Conservation (phyloP, 2,888 invertebrate genomes). For the Spatulosminthurus flaviceps region DNA sequence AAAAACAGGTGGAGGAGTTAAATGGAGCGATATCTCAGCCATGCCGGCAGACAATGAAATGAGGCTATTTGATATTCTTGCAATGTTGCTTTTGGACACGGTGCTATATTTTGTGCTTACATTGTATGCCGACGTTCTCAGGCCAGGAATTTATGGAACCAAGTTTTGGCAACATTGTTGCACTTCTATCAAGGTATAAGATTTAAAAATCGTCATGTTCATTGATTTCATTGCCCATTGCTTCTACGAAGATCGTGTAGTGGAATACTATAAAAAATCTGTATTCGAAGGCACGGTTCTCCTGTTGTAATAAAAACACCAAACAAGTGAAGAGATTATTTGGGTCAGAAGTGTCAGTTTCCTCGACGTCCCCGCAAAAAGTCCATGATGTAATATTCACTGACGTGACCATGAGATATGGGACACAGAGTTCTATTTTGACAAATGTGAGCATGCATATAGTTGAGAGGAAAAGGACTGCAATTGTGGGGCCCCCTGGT, state of each 20-base stretch:
- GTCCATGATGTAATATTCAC: constrained; percentile 10
- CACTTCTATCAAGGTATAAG: not conserved
- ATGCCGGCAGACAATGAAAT: not conserved
- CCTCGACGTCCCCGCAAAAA: not conserved
- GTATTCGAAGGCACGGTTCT: too few species aligned
- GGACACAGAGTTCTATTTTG: not conserved
- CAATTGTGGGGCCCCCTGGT: constrained; percentile 27
- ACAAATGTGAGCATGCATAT: constrained; percentile 24
- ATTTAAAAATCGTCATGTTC: too few species aligned
- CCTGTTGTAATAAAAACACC: too few species aligned
- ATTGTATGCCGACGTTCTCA: constrained; percentile 17
- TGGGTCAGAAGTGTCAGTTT: not conserved
- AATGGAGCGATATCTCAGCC: constrained; percentile 2
- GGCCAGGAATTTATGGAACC: constrained; percentile 8
- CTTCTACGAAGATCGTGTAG: too few species aligned
- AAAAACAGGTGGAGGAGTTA: constrained; percentile 27
- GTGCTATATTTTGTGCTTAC: constrained; percentile 22
- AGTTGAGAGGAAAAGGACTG: constrained; percentile 5
- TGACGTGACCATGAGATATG: constrained; percentile 11
- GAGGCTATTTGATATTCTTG: not conserved
- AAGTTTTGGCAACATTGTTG: constrained; percentile 31
- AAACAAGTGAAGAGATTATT: too few species aligned
- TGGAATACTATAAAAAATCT: too few species aligned
- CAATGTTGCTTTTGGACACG: not conserved
- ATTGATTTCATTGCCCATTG: too few species aligned